Percentiles rank a stretch among this genome's conserved stretches.
Evolutionary conservation across 1,140 invertebrate species (phyloP).

Genomic region (Drosophila athabasca): DNA sequence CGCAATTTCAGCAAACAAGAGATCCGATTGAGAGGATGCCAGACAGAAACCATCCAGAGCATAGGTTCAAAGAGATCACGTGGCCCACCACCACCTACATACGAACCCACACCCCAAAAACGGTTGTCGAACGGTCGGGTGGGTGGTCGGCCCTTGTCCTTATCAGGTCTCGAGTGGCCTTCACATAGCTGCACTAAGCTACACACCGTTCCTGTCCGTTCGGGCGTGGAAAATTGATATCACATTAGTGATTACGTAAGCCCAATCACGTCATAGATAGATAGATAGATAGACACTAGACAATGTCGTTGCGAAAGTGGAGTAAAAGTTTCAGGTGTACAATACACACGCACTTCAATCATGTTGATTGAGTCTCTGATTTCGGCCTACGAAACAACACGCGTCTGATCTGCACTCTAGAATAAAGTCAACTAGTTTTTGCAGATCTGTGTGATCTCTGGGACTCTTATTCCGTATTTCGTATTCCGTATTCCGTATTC

Average conservation of each 20-base stretch:
- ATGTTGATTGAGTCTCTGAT: constrained; percentile 32
- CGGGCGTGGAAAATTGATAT: constrained; percentile 25
- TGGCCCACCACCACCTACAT: no score
- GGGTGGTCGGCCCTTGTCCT: constrained; percentile 11
- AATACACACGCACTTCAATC: constrained; percentile 55
- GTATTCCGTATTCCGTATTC: no score
- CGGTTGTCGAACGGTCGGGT: no score
- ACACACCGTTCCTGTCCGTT: no score
- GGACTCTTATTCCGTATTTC: constrained; percentile 1
- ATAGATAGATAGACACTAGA: not conserved
- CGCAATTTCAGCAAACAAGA: no score
- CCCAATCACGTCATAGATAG: constrained; percentile 24
- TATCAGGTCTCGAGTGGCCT: constrained; percentile 24
- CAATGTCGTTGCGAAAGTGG: not conserved
- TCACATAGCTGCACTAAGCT: constrained; percentile 22
- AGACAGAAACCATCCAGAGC: no score
- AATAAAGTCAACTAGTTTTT: constrained; percentile 20
- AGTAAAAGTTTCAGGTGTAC: not conserved
- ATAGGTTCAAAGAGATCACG: no score
- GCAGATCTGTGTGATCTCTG: not conserved
- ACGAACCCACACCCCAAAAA: not conserved
- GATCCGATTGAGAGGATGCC: not conserved
- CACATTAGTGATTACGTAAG: constrained; percentile 47
- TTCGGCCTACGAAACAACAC: not conserved
- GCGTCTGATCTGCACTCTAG: constrained; percentile 24